A percentile compares a stretch with the other conserved stretches of the same genome.
phyloP scores from a whole-genome alignment of 2,797 vertebrate species.

The Ceyx erithaca region DNA sequence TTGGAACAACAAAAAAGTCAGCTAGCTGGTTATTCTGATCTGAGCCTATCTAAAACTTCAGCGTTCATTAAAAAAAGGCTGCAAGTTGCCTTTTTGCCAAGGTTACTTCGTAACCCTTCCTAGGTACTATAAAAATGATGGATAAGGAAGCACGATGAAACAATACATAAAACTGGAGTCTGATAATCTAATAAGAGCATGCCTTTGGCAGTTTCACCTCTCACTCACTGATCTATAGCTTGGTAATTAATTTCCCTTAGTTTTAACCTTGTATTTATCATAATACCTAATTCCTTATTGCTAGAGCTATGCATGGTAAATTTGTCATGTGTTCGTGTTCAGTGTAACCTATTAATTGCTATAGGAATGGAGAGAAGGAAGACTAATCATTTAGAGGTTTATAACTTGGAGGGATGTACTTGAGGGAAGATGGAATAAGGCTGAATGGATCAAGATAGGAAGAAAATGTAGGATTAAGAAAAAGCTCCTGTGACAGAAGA shows the following conservation, averaged over 20 bases:
- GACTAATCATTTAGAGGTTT: constrained; percentile 6
- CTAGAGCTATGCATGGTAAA: constrained; percentile 71
- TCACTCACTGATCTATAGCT: constrained; percentile 71
- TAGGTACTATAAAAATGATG: constrained; percentile 76
- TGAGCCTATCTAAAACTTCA: constrained; percentile 47
- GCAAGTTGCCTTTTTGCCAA: constrained; percentile 38
- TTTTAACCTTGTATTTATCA: constrained; percentile 77
- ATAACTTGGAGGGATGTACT: neutral
- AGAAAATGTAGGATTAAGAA: neutral
- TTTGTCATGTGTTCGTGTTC: constrained; percentile 69
- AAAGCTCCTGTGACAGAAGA: neutral
- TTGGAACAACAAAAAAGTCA: neutral
- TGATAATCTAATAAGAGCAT: constrained; percentile 78
- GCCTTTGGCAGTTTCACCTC: constrained; percentile 71
- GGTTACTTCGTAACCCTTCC: constrained; percentile 71
- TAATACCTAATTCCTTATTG: constrained; percentile 74
- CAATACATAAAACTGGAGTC: constrained; percentile 72
- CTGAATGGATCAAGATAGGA: neutral
- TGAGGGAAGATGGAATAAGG: constrained; percentile 1
- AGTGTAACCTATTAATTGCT: constrained; percentile 65
- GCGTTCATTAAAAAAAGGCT: constrained; percentile 70
- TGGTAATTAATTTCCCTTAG: constrained; percentile 75
- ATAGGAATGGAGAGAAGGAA: neutral
- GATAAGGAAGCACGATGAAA: constrained; percentile 71
- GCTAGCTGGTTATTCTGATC: neutral